phyloP scores from a whole-genome alignment of 2,888 invertebrate species.

The Acrobeloides nanus region DNA sequence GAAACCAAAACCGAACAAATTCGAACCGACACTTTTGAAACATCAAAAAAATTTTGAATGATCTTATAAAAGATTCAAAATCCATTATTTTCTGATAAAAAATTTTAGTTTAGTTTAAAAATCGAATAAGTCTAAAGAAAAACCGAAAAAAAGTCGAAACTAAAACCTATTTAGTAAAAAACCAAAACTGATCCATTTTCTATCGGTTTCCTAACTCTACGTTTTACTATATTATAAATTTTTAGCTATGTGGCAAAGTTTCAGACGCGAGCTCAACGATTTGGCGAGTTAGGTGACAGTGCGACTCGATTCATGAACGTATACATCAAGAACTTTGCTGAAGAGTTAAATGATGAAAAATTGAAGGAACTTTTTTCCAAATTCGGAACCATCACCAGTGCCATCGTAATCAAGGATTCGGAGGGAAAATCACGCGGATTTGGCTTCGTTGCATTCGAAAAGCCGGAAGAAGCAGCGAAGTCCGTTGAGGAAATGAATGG shows the following conservation, averaged over 20 bases:
- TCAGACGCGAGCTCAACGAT: conserved; percentile 92
- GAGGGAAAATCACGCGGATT: conserved; percentile 69
- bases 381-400: conserved; percentile 34
- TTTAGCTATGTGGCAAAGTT: conserved; percentile 88
- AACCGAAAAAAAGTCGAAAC: too few species aligned
- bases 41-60: too few species aligned
- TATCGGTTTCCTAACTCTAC: too few species aligned
- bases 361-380: conserved; percentile 86
- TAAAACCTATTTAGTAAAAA: too few species aligned
- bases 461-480: conserved; percentile 85
- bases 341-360: conserved; percentile 83
- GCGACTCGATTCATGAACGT: conserved; percentile 92
- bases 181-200: too few species aligned
- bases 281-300: conserved; percentile 93
- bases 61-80: too few species aligned
- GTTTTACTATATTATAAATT: too few species aligned
- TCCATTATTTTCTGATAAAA: too few species aligned
- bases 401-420: conserved; percentile 35
- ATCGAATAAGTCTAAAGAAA: too few species aligned
- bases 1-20: too few species aligned
- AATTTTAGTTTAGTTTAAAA: too few species aligned
- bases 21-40: too few species aligned
- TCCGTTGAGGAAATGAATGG: conserved; percentile 75
- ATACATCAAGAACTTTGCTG: conserved; percentile 96
- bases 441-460: conserved; percentile 96